Evolutionary conservation across 2,888 invertebrate species (phyloP), one percentile per base, ranked within the genome.

Genomic region (Drosophila formosana): DNA sequence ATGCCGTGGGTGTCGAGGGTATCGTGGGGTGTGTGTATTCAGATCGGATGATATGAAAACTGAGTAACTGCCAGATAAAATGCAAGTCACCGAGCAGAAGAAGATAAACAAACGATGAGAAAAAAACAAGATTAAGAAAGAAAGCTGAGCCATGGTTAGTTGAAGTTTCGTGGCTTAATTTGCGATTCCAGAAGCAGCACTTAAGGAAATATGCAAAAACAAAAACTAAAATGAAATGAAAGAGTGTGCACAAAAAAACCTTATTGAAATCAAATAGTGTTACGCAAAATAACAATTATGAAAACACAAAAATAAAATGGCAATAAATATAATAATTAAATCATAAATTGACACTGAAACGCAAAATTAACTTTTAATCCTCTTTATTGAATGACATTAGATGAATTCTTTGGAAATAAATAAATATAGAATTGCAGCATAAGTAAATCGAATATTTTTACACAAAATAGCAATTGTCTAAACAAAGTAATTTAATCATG

Each of bases 11-110:
- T 3, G 3, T 23, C 18, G 23, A 23, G n/a, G 32, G 32, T 5
- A 4, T 6, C 23, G 32, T 11, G 25, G 25, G 51, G 34, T 11
- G 34, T n/a, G 11, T 18, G 47, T 63, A 56, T 43, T 23, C 60
- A 43, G 69, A 75, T 68, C 70, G 45, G 39, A 64, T 57, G 52
- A 43, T 26, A 46, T 53, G 56, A 41, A 47, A 63, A 39, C 57
- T 49, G 58, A 55, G 56, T 52, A 58, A 53, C 55, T 46, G 64
- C 47, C 56, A 83, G 62, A 84, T 64, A 81, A 81, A 81, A 50
- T 74, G 85, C 88, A 89, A 89, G 85, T 82, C 89, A 87, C 49
- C 25, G 18, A 49, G 57, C 57, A 53, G 13, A 58, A 60, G 11
- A 28, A 41, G 7, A 51, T 51, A 37, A 37, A 30, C 23, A 32